Base-by-base conservation (phyloP, 2,888 invertebrate species). In the Trypoxylon attenuatum region DNA sequence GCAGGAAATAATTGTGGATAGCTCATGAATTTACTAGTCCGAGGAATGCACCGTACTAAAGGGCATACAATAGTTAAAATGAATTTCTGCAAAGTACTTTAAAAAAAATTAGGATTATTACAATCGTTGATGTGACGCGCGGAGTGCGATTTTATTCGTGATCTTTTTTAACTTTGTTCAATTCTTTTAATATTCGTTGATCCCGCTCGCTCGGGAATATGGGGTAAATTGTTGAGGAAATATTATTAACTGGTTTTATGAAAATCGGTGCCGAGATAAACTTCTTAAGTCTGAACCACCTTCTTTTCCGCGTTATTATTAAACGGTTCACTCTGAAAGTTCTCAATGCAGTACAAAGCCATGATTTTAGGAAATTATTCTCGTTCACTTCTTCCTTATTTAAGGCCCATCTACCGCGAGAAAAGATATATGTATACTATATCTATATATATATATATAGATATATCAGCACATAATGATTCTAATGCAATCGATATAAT, bases 321-420 rank as follows among this genome's bases (percentile, higher is more conserved):
- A n/a, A n/a, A n/a, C n/a, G n/a, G n/a, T n/a, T n/a, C n/a, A n/a
- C n/a, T n/a, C n/a, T n/a, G n/a, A n/a, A n/a, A n/a, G n/a, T n/a
- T n/a, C n/a, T 59, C 41, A 55, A 16, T 43, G 56, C 46, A 69
- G 57, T 69, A 61, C 46, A 61, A 57, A 61, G 13, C 41, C 50
- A 43, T 57, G 38, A n/a, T 46, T 45, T 21, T 38, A 38, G 46
- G 43, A 55, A 59, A 43, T 56, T 51, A 50, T 25, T 29, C 27
- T 8, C 4, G 8, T 16, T 56, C 27, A 29, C 23, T 23, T 8
- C 8, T 13, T 49, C 23, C 52, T 41, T 52, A 53, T 56, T 41
- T 16, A 59, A 22, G 18, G 33, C 43, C 41, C 15, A n/a, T 23
- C 5, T 13, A 23, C 50, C n/a, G 13, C 21, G 13, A 38, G 53